A percentile compares a stretch with the other conserved stretches of the same genome.
Conservation (phyloP, 2,888 invertebrate species). For the Rhagium mordax region DNA sequence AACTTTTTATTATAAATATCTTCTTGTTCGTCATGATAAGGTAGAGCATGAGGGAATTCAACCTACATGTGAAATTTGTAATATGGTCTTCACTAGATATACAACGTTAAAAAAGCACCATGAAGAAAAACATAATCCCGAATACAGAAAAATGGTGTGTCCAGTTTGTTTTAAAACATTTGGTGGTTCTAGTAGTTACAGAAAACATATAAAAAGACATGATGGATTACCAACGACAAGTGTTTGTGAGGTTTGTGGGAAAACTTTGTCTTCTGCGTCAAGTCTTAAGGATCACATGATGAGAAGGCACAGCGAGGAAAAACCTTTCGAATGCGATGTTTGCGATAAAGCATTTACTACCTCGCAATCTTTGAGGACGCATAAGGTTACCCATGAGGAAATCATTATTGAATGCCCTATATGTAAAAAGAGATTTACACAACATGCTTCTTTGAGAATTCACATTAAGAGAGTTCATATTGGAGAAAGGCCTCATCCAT, state of each 20-base stretch:
- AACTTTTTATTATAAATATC: conserved; percentile 32
- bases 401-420: conserved; percentile 73
- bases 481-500: conserved; percentile 54
- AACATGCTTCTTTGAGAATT: conserved; percentile 46
- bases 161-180: conserved; percentile 26
- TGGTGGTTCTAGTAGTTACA: conserved; percentile 16
- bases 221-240: neutral
- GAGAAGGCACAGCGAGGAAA: conserved; percentile 62
- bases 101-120: conserved; percentile 44
- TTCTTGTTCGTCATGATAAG: conserved; percentile 29
- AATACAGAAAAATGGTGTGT: conserved; percentile 10
- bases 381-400: conserved; percentile 73
- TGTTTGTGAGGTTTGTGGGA: conserved; percentile 65
- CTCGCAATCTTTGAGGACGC: conserved; percentile 70
- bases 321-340: conserved; percentile 65
- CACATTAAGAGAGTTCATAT: conserved; percentile 59
- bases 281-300: conserved; percentile 44
- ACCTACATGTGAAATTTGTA: conserved; percentile 43
- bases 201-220: conserved; percentile 31
- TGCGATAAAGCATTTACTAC: conserved; percentile 68
- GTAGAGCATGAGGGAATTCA: conserved; percentile 21
- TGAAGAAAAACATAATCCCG: conserved; percentile 27
- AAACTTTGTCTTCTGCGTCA: conserved; percentile 50
- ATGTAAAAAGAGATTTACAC: conserved; percentile 70
- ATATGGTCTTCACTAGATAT: conserved; percentile 44